Evolutionary conservation across 2,888 invertebrate species (phyloP), one percentile per base, ranked within the genome.

Genomic region (Drosophila basisetae): DNA sequence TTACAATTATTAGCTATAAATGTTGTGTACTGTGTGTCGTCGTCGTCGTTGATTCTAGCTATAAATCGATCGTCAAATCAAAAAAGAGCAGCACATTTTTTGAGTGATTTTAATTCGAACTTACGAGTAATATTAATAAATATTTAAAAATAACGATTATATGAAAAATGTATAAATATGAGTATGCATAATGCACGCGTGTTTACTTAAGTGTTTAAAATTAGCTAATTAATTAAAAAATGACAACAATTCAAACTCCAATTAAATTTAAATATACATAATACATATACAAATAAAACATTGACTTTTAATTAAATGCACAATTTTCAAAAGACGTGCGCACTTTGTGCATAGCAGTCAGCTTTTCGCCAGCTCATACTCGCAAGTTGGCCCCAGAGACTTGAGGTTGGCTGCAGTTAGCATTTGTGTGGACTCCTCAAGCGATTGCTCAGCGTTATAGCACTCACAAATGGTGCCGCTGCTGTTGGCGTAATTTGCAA

Each of bases 201-300:
- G 82, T 80, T 84, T 84, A 85, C 73, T 85, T 87, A 87, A 87
- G 80, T 84, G 82, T 87, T 84, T 82, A 84, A 84, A 78, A 73
- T 84, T 84, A 87, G 87, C 80, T 84, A 84, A 82, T 87, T 79
- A 67, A 79, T 67, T 72, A 37, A 74, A 72, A 72, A 77, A 74
- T 74, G 81, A 85, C 76, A 77, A 81, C 73, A 84, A 83, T 85
- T 81, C 71, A 81, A 85, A 85, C 85, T 85, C 85, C 85, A 85
- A 85, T 88, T 85, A 85, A 74, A 83, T 84, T 87, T 85, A 87
- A 85, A 80, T 87, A 84, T 84, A 84, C 80, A 86, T 70, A 86
- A 86, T 72, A 83, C 55, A 84, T 75, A 84, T 84, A 84, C 77
- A 86, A 79, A 82, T 73, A 72, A 64, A 72, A 60, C 2, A 37